These are phyloP conservation scores for Bufotes viridis DNA, from an alignment of 2,797 vertebrate genomes.

Conservation along the genomic window DNA sequence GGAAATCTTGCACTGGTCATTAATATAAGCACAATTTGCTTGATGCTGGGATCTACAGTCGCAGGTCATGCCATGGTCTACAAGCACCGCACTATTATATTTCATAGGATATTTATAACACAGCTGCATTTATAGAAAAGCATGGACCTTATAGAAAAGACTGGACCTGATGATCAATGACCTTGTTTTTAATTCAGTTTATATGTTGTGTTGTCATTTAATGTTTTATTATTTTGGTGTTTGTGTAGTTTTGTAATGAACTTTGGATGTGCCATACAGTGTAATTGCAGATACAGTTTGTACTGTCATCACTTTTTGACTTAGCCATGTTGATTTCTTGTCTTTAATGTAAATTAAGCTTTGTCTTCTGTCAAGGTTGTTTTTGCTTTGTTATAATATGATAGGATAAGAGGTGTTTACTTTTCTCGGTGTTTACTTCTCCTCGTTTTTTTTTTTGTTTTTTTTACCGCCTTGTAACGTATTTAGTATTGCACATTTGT, in stretches of 20 bases:
- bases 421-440: background rate
- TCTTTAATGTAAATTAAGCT: conserved; percentile 1
- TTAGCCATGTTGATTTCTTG: background rate
- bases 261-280: conserved; percentile 2
- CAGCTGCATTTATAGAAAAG: background rate
- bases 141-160: too few species aligned
- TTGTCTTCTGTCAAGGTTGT: background rate
- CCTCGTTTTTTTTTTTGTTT: background rate
- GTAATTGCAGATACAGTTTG: background rate
- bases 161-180: background rate
- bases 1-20: background rate
- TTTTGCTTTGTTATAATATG: conserved; percentile 16
- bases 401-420: background rate
- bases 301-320: background rate
- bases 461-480: conserved; percentile 27
- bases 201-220: background rate
- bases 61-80: background rate
- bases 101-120: background rate
- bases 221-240: conserved; percentile 19
- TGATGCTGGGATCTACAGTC: background rate
- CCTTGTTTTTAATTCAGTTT: background rate
- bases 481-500: conserved; percentile 38
- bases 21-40: background rate
- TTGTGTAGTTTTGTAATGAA: conserved; percentile 14
- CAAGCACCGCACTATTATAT: background rate